Evolutionary conservation across 2,888 invertebrate genomes (phyloP), one percentile per base, ranked within the genome.

Genomic region (Cosmia pyralina): DNA sequence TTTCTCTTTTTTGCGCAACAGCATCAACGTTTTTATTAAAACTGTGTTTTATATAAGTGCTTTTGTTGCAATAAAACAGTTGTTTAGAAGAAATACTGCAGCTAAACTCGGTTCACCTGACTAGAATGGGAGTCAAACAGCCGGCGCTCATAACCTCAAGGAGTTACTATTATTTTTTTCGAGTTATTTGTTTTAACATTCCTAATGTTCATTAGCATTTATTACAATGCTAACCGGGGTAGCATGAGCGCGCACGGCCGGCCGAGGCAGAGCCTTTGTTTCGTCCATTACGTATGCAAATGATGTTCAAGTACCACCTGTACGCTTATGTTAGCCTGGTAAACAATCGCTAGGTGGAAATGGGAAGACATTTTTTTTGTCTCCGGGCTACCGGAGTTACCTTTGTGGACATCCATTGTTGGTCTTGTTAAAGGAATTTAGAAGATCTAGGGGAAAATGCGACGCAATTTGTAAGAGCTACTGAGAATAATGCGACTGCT

Each of bases 281-380:
- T 93, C 93, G 88, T 88, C 93, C 92, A 94, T 94, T 94, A 94
- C 89, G 93, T 94, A 96, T 92, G 92, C 89, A 90, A 92, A 92
- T 92, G 90, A 87, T 85, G 85, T 83, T 77, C 82, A 82, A 77
- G 88, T 91, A 92, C 86, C 93, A 94, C 93, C 95, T 95, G 95
- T 93, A 93, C 90, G 92, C 89, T 91, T 92, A 94, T 94, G 93
- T 89, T 85, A 86, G 87, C 92, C 93, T 94, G 91, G 94, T 94
- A 93, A 91, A 93, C 92, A 93, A 92, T 91, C 89, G 91, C 91
- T 87, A 88, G 90, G 92, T 93, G 93, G 92, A 93, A 93, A 94
- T 92, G 89, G 91, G 72, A 84, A 86, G 87, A 84, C 81, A 87
- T 87, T 87, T 86, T 85, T 86, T 87, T 87, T 87, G 87, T 87